Percentiles rank a stretch among this genome's conserved stretches.
Conservation (phyloP, 2,888 invertebrate genomes). For the Bhutanitis thaidina region DNA sequence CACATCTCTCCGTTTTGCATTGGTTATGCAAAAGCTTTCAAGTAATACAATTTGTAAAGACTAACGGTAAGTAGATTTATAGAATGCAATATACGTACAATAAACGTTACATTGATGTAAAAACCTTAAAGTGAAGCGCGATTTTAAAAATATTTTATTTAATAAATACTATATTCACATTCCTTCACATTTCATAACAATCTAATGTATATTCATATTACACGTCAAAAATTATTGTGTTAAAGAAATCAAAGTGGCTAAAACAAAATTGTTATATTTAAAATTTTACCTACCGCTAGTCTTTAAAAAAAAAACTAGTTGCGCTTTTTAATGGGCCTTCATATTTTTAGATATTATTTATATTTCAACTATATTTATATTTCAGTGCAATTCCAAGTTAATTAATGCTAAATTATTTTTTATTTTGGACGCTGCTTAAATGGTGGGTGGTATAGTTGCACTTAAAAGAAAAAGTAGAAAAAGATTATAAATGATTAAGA, state of each 20-base stretch:
- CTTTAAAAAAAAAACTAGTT: background rate
- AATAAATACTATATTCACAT: too few species aligned
- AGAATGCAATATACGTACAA: too few species aligned
- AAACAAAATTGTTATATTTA: too few species aligned
- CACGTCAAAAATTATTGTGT: too few species aligned
- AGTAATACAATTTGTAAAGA: background rate
- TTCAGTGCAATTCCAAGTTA: conserved; percentile 19
- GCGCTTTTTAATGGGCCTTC: background rate
- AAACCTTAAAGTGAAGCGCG: too few species aligned
- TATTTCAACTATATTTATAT: conserved; percentile 6
- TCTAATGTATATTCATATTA: too few species aligned
- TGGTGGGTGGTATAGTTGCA: conserved; percentile 75
- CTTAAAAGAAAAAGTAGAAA: conserved; percentile 81
- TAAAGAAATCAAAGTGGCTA: too few species aligned
- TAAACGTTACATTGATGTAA: too few species aligned
- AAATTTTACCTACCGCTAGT: conserved; percentile 1
- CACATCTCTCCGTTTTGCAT: conserved; percentile 5
- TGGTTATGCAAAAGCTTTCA: conserved; percentile 14
- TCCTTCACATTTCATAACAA: too few species aligned
- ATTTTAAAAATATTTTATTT: too few species aligned
- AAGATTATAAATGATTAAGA: conserved; percentile 80
- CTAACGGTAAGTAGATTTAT: background rate
- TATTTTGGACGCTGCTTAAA: conserved; percentile 74
- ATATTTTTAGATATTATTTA: background rate
- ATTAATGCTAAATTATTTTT: conserved; percentile 40